Evolutionary conservation across 1,140 invertebrate genomes (phyloP).

Genomic region (Pogonomyrmex barbatus): DNA sequence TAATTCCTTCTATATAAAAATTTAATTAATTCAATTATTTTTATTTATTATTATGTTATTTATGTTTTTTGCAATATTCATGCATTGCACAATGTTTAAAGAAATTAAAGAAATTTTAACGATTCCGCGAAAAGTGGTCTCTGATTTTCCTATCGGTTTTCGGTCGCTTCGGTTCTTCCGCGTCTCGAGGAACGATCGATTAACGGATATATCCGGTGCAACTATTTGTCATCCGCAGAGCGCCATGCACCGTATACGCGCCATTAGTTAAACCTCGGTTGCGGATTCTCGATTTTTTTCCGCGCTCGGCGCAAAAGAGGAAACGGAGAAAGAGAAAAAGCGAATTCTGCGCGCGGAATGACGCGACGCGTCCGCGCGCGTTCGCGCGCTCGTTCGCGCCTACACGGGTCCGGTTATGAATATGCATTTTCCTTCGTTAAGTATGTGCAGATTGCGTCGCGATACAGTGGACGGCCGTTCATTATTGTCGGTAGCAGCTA

Average conservation of each 20-base stretch:
- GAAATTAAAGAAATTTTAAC: neutral
- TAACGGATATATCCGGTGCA: slow-evolving; percentile 59
- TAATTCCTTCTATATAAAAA: neutral
- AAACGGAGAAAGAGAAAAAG: slow-evolving; percentile 56
- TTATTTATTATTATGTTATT: neutral
- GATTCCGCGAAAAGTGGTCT: neutral
- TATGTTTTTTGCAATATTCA: neutral
- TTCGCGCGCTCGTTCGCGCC: slow-evolving; percentile 77
- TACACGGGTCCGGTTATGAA: slow-evolving; percentile 81
- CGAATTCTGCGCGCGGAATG: slow-evolving; percentile 78
- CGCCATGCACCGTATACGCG: slow-evolving; percentile 28
- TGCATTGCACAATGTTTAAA: neutral
- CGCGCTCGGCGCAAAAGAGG: slow-evolving; percentile 33
- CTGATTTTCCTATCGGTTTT: slow-evolving; percentile 28
- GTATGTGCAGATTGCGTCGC: slow-evolving; percentile 86
- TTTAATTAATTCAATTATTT: slow-evolving; percentile 23
- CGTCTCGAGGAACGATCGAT: slow-evolving; percentile 48
- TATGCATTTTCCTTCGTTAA: slow-evolving; percentile 86
- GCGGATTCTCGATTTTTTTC: slow-evolving; percentile 60
- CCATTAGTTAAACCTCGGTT: slow-evolving; percentile 65
- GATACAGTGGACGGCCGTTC: slow-evolving; percentile 85
- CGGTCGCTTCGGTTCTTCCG: slow-evolving; percentile 33
- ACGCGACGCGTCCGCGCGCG: slow-evolving; percentile 66
- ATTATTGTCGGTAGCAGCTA: slow-evolving; percentile 85
- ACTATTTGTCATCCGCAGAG: slow-evolving; percentile 59